These are phyloP conservation scores for Propithecus coquereli DNA, from an alignment of 2,113 vertebrate species.

Conservation along the genomic window DNA sequence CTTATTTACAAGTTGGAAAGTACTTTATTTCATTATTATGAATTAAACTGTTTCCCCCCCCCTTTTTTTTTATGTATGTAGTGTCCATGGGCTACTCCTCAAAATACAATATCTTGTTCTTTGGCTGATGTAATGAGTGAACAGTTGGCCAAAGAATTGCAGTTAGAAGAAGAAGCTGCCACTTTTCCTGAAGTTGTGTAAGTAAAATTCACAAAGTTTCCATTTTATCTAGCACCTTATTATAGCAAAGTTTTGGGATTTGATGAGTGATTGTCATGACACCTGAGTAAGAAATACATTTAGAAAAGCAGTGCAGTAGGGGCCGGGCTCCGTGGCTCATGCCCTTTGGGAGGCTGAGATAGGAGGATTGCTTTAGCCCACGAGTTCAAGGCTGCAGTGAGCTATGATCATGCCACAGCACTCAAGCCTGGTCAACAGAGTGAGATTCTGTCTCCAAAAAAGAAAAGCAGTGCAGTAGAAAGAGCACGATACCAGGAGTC, in stretches of 20 bases:
- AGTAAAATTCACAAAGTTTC: constrained; percentile 72
- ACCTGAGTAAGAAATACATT: neutral
- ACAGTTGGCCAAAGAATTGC: constrained; percentile 90
- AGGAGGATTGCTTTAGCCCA: too few relatives aligned
- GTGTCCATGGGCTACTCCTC: constrained; percentile 91
- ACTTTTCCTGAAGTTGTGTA: constrained; percentile 83
- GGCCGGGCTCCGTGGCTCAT: too few relatives aligned
- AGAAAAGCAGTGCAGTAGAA: neutral
- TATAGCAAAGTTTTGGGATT: neutral
- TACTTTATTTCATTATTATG: constrained; percentile 15
- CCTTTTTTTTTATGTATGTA: constrained; percentile 69
- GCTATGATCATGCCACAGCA: too few relatives aligned
- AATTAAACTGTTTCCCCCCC: neutral
- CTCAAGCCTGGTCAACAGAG: too few relatives aligned
- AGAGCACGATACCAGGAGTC: neutral
- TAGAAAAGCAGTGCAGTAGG: neutral
- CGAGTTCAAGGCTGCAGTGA: too few relatives aligned
- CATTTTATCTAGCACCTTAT: neutral
- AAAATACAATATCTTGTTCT: constrained; percentile 85
- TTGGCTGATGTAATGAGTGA: constrained; percentile 98
- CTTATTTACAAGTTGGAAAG: neutral
- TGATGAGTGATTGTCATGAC: neutral
- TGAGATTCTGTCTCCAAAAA: too few relatives aligned
- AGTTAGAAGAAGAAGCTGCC: constrained; percentile 90
- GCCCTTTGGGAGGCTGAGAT: too few relatives aligned